Base-by-base conservation (phyloP, 2,888 invertebrate genomes). In the Hylaea fasciaria region DNA sequence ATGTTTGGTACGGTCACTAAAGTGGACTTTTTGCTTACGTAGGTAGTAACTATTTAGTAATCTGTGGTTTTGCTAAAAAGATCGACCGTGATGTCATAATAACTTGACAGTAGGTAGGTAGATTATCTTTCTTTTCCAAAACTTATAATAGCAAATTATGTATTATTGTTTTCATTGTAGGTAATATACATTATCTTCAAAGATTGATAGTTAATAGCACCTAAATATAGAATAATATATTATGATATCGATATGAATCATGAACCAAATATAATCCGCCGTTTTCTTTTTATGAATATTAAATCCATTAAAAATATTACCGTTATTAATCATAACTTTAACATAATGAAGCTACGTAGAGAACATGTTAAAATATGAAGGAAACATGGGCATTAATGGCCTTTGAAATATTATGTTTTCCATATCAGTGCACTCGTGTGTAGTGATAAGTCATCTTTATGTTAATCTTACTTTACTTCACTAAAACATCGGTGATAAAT, bases 371-470 rank as follows among this genome's bases (percentile, higher is more conserved):
- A 54, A 45, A 45, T 49, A 54, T 37, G 46, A 51, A 35, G n/a
- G 13, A 11, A 43, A 51, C 61, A 52, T 47, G 47, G 16, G 7
- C 51, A 35, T 35, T 61, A 56, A 56, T 56, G 51, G 32, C 37
- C 10, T 44, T 12, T 58, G 44, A 63, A 55, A 40, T 58, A 63
- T 58, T 45, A 48, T 3, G 14, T 13, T 49, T 16, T 22, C 58
- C 44, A 32, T 55, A 45, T 28, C 22, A 37, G 55, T 40, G 44
- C n/a, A n/a, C n/a, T n/a, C n/a, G n/a, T n/a, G n/a, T 37, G 10
- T 0, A 37, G 16, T 13, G 2, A 56, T 61, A 61, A 47, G 11
- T 61, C 61, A 51, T 47, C 28, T 13, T 61, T 60, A 60, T 60
- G 60, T 43, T 56, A 56, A 61, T 56, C 47, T 46, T 1, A 46